Base-by-base conservation (phyloP, 2,113 vertebrate genomes). In the Laticauda laticaudata region DNA sequence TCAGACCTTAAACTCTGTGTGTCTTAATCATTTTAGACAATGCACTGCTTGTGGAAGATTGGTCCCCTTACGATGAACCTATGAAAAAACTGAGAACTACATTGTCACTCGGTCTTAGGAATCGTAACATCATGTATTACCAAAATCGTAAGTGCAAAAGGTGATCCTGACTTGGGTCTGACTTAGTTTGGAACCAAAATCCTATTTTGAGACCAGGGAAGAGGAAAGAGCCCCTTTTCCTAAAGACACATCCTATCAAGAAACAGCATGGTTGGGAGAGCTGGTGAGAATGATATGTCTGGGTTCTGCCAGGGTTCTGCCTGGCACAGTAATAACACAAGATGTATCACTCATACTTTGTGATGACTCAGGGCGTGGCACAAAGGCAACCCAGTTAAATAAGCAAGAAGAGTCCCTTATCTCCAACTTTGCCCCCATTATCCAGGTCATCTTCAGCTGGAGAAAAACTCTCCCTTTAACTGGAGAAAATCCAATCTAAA, bases 111-210 rank as follows among this genome's bases (percentile, higher is more conserved):
- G 87, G 87, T 5, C 87, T 88, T 34, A 88, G 26, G 26, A 21
- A 34, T 39, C 87, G 51, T 34, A 88, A 55, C 1, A 9, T 81
- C 18, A 3, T 88, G 87, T 55, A 88, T 55, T 88, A 55, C 15
- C 87, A 88, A 34, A 88, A 55, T 34, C 54, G 87, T 88, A 88
- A 88, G 87, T 88, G 9, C n/a, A 88, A 88, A 53, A n/a, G n/a
- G 10, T 39, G 29, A 88, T 34, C 75, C 75, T 88, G 87, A 11
- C 9, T 29, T 87, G 43, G 12, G 20, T 51, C 48, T 87, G 86
- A 7, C 29, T 54, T 20, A 88, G 11, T 88, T 21, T 34, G 54
- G 56, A 10, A 34, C 54, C 87, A 10, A 1, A 51, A 51, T 51
- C 48, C 48, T 51, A 51, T 51, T 51, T 51, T 51, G 48, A 51